phyloP scores from a whole-genome alignment of 2,888 invertebrate species.

The Scaptomyza tumidula region DNA sequence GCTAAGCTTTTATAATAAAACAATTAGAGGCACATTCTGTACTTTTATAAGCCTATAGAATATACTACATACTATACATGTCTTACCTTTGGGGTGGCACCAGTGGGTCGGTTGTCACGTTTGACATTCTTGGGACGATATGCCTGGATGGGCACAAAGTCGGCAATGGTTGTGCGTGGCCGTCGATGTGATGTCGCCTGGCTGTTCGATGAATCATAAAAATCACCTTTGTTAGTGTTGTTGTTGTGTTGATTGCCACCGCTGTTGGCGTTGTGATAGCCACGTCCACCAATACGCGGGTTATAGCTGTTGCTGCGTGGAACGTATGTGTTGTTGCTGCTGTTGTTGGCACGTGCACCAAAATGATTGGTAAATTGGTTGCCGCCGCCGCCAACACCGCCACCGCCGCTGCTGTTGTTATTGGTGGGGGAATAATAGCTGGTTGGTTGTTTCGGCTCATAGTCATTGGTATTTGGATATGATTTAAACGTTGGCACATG shows the following conservation, averaged over 20 bases:
- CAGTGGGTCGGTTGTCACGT: background rate
- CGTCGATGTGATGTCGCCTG: conserved; percentile 3
- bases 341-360: background rate
- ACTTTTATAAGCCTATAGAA: no score
- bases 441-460: background rate
- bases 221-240: background rate
- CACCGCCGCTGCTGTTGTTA: conserved; percentile 2
- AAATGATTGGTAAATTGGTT: background rate
- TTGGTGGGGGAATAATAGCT: conserved; percentile 2
- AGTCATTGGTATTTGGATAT: background rate
- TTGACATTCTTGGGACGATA: conserved; percentile 48
- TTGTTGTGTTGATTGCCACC: background rate
- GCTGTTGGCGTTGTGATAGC: background rate
- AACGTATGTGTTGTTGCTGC: background rate
- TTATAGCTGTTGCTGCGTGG: no score
- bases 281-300: no score
- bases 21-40: no score
- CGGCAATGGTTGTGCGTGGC: conserved; percentile 40
- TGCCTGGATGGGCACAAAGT: conserved; percentile 68
- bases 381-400: background rate
- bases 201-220: background rate
- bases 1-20: no score
- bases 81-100: background rate
- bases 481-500: background rate
- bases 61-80: background rate